Evolutionary conservation across 2,797 vertebrate species (phyloP), one percentile per base, ranked within the genome.

Genomic region (Pelobates cultripes): DNA sequence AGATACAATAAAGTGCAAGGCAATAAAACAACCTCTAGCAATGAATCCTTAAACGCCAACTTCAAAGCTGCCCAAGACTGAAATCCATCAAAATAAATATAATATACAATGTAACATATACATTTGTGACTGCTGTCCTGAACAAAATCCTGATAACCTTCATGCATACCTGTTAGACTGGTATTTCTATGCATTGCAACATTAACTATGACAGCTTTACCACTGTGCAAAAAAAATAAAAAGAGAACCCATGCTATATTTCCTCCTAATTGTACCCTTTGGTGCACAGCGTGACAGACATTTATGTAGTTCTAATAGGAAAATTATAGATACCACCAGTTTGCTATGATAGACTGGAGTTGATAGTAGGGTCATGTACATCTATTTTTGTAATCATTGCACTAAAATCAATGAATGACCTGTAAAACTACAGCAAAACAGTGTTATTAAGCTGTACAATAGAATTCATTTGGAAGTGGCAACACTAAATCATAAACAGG

Each of bases 161-260:
- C 73, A 63, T 75, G 7, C 14, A 42, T 45, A 44, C 43, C 73
- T 63, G 42, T 28, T 63, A 43, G 43, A 43, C 14, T 75, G 55
- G 17, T 64, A 75, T 75, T 63, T 75, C 57, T 75, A 45, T 75
- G 73, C 7, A 75, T 45, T 28, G n/a, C 73, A 9, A 14, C 60
- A 75, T 75, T 63, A 63, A 75, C 63, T 61, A 75, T 75, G 73
- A 75, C 73, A 71, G 70, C 12, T 79, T 53, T 66, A 42, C 53
- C 73, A 64, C 57, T 2, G 14, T 41, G 42, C n/a, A 81, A 68
- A 47, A 66, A 66, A 13, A 12, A 12, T 47, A 40, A 12, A 76
- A 76, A 13, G 70, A 2, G 45, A 43, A 45, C 51, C 41, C 66
- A 66, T 8, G 43, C 60, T 47, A 44, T 76, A 76, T 76, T 66